Evolutionary conservation across 53 echinoderm and acorn worm genomes (phyloP), one percentile per base, ranked within the genome.

Genomic region (Glandiceps talaboti): DNA sequence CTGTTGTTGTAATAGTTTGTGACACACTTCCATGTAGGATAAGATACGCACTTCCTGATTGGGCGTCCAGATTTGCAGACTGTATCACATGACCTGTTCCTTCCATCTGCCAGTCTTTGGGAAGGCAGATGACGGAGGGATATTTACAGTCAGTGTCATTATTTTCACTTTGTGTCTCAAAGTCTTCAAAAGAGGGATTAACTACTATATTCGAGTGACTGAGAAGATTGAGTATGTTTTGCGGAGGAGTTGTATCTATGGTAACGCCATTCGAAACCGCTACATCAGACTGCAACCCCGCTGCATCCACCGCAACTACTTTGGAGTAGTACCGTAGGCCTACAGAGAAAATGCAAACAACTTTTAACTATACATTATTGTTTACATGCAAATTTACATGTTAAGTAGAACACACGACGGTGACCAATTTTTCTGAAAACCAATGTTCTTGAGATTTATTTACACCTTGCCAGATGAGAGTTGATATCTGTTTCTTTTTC

Each of bases 141-240:
- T 33, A 76, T 79, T 80, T 1, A 25, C 80, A 75, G 76, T 26
- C 6, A 20, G 6, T 6, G 6, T 6, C 20, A 12, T 6, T 45
- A 45, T 45, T 45, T 6, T 45, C 64, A n/a, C n/a, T n/a, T 27
- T 28, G 32, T 75, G 33, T 75, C 25, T 73, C 26, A 31, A 45
- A 1, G 0, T 64, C 72, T 29, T 87, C 88, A 88, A 88, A 87
- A 1, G 87, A 87, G n/a, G 87, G 87, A 80, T 87, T 83, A 6
- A 14, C 14, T 29, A 87, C 76, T 26, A 84, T 27, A 77, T 88
- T 88, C 0, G 45, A 28, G 14, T 83, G 84, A 25, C 20, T 29
- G 0, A 26, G 28, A 32, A 79, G 12, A 25, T 25, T 28, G 1
- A 72, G 27, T 26, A 33, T 27, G 28, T 81, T 79, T 6, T 80